Conservation (phyloP, 23 tunicate species). For the Clavelina lepadiformis region DNA sequence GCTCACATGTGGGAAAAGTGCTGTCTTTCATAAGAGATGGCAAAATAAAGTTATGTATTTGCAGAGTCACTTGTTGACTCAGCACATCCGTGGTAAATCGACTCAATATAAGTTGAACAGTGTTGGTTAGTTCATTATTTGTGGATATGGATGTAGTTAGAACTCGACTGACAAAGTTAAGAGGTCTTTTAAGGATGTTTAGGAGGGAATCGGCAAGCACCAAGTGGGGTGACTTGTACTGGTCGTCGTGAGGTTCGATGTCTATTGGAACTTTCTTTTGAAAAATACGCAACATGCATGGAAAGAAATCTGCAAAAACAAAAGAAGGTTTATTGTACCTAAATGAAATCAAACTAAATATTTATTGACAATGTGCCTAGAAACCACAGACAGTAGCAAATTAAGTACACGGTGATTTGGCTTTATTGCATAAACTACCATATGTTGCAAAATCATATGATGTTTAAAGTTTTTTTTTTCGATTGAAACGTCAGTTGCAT, state of each 20-base stretch:
- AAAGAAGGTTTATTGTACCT: too few relatives aligned
- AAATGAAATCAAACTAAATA: too few relatives aligned
- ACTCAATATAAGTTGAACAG: neutral
- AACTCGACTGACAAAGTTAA: slow-evolving; percentile 3
- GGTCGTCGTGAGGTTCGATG: slow-evolving; percentile 7
- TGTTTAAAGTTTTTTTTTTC: too few relatives aligned
- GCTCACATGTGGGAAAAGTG: neutral
- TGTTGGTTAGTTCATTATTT: neutral
- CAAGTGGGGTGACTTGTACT: slow-evolving; percentile 15
- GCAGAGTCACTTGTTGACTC: slow-evolving; percentile 4
- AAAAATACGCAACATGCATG: slow-evolving; percentile 21
- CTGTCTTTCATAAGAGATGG: slow-evolving; percentile 18
- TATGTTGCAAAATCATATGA: too few relatives aligned
- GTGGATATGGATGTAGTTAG: neutral
- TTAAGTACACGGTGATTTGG: too few relatives aligned
- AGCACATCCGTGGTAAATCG: slow-evolving; percentile 22
- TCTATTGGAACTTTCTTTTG: slow-evolving; percentile 28
- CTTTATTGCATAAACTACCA: too few relatives aligned
- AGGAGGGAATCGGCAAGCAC: slow-evolving; percentile 30
- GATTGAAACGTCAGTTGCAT: too few relatives aligned
- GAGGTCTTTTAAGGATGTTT: slow-evolving; percentile 21
- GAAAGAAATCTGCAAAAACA: slow-evolving; percentile 35
- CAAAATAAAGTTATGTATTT: slow-evolving; percentile 17
- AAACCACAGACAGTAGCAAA: too few relatives aligned
- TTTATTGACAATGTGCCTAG: too few relatives aligned